Evolutionary conservation across 2,113 vertebrate genomes (phyloP).

Genomic region (Anguilla rostrata): DNA sequence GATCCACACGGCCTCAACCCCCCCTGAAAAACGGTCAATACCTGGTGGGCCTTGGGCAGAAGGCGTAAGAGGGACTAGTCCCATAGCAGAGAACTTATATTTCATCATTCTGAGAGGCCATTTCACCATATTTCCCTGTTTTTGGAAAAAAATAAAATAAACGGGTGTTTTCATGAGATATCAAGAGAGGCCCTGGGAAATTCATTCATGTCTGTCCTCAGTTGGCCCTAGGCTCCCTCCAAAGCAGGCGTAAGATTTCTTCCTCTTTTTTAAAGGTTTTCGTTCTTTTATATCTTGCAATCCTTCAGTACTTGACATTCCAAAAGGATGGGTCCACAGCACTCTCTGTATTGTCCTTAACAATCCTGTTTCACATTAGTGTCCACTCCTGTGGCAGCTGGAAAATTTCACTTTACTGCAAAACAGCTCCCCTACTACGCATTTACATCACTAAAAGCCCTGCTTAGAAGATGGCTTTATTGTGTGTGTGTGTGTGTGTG

Average conservation of each 20-base stretch:
- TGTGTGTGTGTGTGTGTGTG: no score
- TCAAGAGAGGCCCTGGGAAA: neutral
- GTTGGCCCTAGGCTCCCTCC: constrained; percentile 17
- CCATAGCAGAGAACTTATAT: neutral
- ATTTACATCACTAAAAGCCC: no score
- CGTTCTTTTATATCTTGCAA: constrained; percentile 31
- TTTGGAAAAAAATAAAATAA: neutral
- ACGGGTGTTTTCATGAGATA: constrained; percentile 1
- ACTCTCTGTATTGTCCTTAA: neutral
- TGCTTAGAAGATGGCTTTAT: no score
- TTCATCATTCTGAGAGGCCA: neutral
- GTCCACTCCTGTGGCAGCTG: neutral
- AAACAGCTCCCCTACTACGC: neutral
- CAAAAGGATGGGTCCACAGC: neutral
- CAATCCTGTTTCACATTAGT: neutral
- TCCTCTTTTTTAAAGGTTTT: constrained; percentile 35
- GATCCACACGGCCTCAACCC: constrained; percentile 5
- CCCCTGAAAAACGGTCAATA: constrained; percentile 12
- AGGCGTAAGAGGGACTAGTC: neutral
- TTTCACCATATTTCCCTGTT: neutral
- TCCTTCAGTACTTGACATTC: neutral
- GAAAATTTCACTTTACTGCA: neutral
- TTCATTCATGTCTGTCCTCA: constrained; percentile 35
- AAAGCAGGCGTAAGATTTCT: constrained; percentile 33
- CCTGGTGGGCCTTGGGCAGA: neutral